Percentiles rank a stretch among this genome's conserved stretches.
phyloP scores from a whole-genome alignment of 2,797 vertebrate genomes.

The Periophthalmus magnuspinnatus region DNA sequence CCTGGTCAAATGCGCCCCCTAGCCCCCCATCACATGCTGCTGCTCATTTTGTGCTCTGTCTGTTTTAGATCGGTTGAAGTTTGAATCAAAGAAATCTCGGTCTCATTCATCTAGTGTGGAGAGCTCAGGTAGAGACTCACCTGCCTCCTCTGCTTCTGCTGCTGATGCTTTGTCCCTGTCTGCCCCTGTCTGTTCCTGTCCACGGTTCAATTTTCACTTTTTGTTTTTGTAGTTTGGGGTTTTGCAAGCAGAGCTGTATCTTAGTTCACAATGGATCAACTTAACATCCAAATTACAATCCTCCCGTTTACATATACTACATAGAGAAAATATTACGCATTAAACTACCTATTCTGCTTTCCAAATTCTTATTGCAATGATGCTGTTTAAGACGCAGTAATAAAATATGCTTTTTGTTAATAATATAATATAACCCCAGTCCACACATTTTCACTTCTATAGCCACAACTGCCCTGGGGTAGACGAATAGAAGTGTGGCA shows the following conservation, averaged over 20 bases:
- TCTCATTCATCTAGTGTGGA: conserved; percentile 81
- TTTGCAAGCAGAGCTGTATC: neutral
- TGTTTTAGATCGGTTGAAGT: conserved; percentile 96
- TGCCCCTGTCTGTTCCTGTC: conserved; percentile 11
- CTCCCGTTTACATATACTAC: too few relatives aligned
- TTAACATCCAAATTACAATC: too few relatives aligned
- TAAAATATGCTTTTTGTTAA: too few relatives aligned
- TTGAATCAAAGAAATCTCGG: conserved; percentile 94
- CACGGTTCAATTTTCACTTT: neutral
- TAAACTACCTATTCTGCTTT: too few relatives aligned
- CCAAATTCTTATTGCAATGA: too few relatives aligned
- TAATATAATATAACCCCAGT: too few relatives aligned
- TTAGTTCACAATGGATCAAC: too few relatives aligned
- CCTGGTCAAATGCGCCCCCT: neutral
- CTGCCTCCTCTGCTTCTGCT: conserved; percentile 34
- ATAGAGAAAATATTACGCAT: too few relatives aligned
- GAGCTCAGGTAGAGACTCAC: conserved; percentile 77
- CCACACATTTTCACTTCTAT: too few relatives aligned
- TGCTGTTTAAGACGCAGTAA: too few relatives aligned
- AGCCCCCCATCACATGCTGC: conserved; percentile 22
- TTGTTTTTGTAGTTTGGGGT: neutral
- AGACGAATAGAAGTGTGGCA: too few relatives aligned
- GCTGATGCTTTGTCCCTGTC: conserved; percentile 11
- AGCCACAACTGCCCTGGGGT: too few relatives aligned
- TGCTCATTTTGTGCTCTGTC: conserved; percentile 55